phyloP scores from a whole-genome alignment of 1,140 invertebrate species.

The Zaprionus ornatus region DNA sequence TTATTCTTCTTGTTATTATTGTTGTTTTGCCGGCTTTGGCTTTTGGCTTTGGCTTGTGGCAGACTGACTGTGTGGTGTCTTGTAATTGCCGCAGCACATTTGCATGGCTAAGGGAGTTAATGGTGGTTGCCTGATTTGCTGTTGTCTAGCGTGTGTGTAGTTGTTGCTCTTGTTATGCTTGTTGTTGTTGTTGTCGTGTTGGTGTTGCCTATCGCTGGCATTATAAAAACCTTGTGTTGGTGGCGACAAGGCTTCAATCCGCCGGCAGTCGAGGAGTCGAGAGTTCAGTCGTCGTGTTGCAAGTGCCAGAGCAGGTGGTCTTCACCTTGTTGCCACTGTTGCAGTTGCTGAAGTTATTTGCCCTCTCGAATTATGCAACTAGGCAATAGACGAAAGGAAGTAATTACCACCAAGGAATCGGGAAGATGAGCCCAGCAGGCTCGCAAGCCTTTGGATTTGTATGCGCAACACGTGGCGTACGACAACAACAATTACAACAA shows the following conservation, averaged over 20 bases:
- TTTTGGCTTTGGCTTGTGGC: conserved; percentile 2
- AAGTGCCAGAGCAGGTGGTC: conserved; percentile 45
- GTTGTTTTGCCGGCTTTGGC: conserved; percentile 5
- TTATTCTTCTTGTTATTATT: conserved; percentile 39
- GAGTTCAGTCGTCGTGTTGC: conserved; percentile 61
- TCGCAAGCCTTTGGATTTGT: conserved; percentile 19
- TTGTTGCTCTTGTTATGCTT: conserved; percentile 49
- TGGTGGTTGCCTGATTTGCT: conserved; percentile 77
- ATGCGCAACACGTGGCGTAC: conserved; percentile 63
- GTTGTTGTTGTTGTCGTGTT: conserved; percentile 23
- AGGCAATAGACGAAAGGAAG: neutral
- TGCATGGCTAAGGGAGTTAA: conserved; percentile 80
- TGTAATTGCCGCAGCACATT: conserved; percentile 77
- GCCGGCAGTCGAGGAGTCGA: conserved; percentile 69
- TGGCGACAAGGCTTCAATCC: conserved; percentile 68
- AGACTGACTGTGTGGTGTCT: conserved; percentile 13
- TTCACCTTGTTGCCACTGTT: conserved; percentile 32
- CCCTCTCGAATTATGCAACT: conserved; percentile 36
- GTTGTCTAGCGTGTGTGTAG: conserved; percentile 38
- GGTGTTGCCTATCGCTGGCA: conserved; percentile 51
- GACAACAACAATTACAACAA: neutral
- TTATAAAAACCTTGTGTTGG: conserved; percentile 73
- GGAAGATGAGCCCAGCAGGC: neutral
- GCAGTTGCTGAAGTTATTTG: conserved; percentile 5
- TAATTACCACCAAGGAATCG: neutral